These are phyloP conservation scores for Yponomeuta malinellus DNA, from an alignment of 2,888 invertebrate species.

Conservation along the genomic window DNA sequence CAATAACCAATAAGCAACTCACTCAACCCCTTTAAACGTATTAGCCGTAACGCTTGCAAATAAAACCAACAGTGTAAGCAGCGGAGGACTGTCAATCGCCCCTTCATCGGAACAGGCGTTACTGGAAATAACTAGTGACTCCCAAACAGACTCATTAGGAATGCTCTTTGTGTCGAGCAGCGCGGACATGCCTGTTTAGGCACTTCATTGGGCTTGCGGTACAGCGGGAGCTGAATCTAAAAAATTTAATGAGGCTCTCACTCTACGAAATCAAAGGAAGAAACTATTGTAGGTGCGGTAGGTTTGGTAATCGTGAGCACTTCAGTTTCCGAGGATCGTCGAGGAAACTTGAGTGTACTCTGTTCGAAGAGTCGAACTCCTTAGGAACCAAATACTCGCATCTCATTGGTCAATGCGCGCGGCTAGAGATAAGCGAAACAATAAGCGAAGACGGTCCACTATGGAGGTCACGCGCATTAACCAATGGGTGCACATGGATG, in stretches of 20 bases:
- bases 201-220: background rate
- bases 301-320: too few relatives aligned
- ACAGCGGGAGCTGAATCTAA: background rate
- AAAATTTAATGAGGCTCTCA: background rate
- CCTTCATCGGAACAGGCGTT: slow-evolving; percentile 22
- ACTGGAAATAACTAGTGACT: slow-evolving; percentile 24
- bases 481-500: too few relatives aligned
- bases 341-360: too few relatives aligned
- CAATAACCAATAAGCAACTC: too few relatives aligned
- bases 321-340: too few relatives aligned
- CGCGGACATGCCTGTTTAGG: slow-evolving; percentile 7
- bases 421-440: too few relatives aligned
- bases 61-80: background rate
- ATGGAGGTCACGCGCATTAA: too few relatives aligned
- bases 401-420: too few relatives aligned
- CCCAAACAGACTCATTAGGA: slow-evolving; percentile 15
- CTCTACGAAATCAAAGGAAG: background rate
- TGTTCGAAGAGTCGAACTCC: too few relatives aligned
- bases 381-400: too few relatives aligned
- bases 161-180: slow-evolving; percentile 4
- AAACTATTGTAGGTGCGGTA: too few relatives aligned
- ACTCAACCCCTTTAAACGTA: slow-evolving; percentile 6
- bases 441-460: too few relatives aligned
- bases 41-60: background rate
- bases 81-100: slow-evolving; percentile 1